phyloP scores from a whole-genome alignment of 2,888 invertebrate genomes.

The Geotrupes spiniger region DNA sequence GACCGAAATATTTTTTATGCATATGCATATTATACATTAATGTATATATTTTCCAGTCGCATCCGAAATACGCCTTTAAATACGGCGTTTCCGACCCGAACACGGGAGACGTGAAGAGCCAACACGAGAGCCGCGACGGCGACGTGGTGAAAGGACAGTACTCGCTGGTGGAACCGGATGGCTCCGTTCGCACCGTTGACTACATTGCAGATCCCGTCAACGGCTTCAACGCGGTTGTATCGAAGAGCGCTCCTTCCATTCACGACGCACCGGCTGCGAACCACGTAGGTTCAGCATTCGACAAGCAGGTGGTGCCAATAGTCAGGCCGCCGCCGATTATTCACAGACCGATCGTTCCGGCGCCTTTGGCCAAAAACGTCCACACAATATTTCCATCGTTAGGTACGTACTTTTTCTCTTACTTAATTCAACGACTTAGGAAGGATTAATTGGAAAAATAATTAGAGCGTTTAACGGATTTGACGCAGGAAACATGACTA shows the following conservation, averaged over 20 bases:
- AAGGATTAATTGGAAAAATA: too few relatives aligned
- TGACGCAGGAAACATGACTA: too few relatives aligned
- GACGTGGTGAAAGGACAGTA: conserved; percentile 57
- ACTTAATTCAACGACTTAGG: too few relatives aligned
- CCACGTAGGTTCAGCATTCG: conserved; percentile 34
- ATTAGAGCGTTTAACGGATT: too few relatives aligned
- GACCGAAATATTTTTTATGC: too few relatives aligned
- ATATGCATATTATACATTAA: too few relatives aligned
- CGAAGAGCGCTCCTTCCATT: conserved; percentile 54
- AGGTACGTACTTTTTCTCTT: too few relatives aligned
- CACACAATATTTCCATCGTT: conserved; percentile 29
- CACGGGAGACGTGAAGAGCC: conserved; percentile 61
- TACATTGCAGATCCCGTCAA: conserved; percentile 60
- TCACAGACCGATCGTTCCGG: conserved; percentile 42
- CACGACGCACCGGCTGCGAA: conserved; percentile 45
- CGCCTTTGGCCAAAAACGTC: conserved; percentile 30
- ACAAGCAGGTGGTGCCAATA: conserved; percentile 38
- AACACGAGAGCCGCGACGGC: conserved; percentile 62
- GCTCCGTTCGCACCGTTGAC: conserved; percentile 48
- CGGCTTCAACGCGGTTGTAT: conserved; percentile 59
- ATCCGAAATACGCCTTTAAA: conserved; percentile 60
- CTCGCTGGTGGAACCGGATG: conserved; percentile 50
- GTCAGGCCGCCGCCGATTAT: conserved; percentile 10
- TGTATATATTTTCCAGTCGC: conserved; percentile 51
- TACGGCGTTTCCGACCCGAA: conserved; percentile 62